Conservation (phyloP, 2,888 invertebrate species). For the Lithophane semibrunnea region DNA sequence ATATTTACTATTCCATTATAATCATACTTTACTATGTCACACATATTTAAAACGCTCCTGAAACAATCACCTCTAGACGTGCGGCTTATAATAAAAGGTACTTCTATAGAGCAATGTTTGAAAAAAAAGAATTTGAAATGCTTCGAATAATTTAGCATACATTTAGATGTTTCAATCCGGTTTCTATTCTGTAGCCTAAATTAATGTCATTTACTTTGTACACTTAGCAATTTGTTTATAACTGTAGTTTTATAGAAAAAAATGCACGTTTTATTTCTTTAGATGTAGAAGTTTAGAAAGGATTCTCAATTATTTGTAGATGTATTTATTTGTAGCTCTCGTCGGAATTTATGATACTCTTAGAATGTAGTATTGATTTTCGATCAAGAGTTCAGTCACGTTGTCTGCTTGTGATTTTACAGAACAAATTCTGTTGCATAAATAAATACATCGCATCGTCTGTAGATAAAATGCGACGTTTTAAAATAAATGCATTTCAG, state of each 20-base stretch:
- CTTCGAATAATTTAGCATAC: constrained; percentile 57
- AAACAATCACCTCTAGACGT: constrained; percentile 19
- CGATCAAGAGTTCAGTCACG: constrained; percentile 42
- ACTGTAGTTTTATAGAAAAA: constrained; percentile 25
- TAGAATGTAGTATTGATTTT: constrained; percentile 49
- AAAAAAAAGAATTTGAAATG: constrained; percentile 38
- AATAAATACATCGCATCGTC: constrained; percentile 7
- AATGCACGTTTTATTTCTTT: constrained; percentile 32
- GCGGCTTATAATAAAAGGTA: not conserved
- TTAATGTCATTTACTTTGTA: constrained; percentile 8
- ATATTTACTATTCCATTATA: not conserved
- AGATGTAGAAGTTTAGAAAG: constrained; percentile 12
- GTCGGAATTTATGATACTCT: constrained; percentile 45
- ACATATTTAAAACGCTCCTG: constrained; percentile 12
- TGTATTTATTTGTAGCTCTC: constrained; percentile 24
- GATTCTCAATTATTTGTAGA: constrained; percentile 22
- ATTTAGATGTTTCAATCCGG: constrained; percentile 22
- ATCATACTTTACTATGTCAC: not conserved
- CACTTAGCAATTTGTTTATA: constrained; percentile 5
- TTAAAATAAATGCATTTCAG: constrained; percentile 28
- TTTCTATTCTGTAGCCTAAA: constrained; percentile 25
- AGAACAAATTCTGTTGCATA: constrained; percentile 16
- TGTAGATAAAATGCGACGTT: constrained; percentile 12
- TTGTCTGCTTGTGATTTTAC: constrained; percentile 20
- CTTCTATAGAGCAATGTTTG: constrained; percentile 11